phyloP scores from a whole-genome alignment of 2,113 vertebrate species.

The Pseudolaguvia tuberculata region DNA sequence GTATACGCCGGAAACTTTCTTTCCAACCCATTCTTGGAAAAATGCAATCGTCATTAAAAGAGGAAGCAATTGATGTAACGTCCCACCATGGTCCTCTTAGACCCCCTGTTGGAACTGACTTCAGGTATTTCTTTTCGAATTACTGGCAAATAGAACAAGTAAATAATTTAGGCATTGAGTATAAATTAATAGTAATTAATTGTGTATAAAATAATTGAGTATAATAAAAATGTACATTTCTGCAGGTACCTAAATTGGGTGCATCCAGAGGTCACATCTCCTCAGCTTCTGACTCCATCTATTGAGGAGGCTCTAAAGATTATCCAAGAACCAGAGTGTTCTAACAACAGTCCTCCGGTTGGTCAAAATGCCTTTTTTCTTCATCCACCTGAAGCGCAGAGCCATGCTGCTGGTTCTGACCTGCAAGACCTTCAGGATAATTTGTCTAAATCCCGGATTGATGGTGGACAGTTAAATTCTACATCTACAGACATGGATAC shows the following conservation, averaged over 20 bases:
- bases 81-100: slow-evolving; percentile 51
- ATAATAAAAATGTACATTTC: no score
- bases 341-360: slow-evolving; percentile 68
- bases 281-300: slow-evolving; percentile 78
- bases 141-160: no score
- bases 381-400: slow-evolving; percentile 66
- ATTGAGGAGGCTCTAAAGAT: slow-evolving; percentile 95
- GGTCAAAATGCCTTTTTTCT: slow-evolving; percentile 86
- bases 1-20: slow-evolving; percentile 74
- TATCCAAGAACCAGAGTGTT: slow-evolving; percentile 85
- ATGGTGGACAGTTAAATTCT: slow-evolving; percentile 77
- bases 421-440: slow-evolving; percentile 61
- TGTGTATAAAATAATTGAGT: no score
- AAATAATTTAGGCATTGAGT: no score
- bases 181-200: no score
- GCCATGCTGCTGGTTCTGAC: slow-evolving; percentile 25
- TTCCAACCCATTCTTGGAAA: slow-evolving; percentile 80
- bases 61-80: slow-evolving; percentile 70
- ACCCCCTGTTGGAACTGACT: slow-evolving; percentile 50
- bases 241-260: slow-evolving; percentile 42
- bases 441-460: slow-evolving; percentile 65
- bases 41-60: slow-evolving; percentile 67
- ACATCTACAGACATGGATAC: slow-evolving; percentile 88
- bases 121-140: slow-evolving; percentile 47
- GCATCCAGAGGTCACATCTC: slow-evolving; percentile 71